Evolutionary conservation across 2,113 vertebrate species (phyloP), one percentile per base, ranked within the genome.

Genomic region (Silurus asotus): DNA sequence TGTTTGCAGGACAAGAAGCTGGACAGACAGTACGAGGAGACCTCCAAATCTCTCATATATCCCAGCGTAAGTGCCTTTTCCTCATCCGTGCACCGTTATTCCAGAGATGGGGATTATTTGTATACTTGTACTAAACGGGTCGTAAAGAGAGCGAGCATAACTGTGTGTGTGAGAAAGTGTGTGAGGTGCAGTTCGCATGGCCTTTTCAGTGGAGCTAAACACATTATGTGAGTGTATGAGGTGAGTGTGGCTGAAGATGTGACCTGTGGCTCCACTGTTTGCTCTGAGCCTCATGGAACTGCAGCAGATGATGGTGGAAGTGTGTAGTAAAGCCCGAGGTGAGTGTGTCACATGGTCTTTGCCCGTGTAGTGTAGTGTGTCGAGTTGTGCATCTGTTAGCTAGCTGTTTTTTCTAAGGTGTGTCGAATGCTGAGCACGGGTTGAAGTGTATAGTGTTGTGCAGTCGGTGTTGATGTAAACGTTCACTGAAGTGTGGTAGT

Each of bases 21-120:
- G 88, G 98, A 99, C 90, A 95, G 95, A 90, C 96, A 99, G 90
- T 99, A 97, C 0, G 97, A 98, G 90, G 96, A 98, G 91, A 96
- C 93, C 90, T 94, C 94, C 0, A 97, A 96, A 88, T 93, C 94
- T 37, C 92, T 97, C 15, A 97, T 95, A 83, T 95, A 93, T 84
- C 95, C 96, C 86, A 98, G 95, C 86, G 98, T 99, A 94, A 97
- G 98, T 97, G 83, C 23, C 25, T 72, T 19, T 59, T 15, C 25
- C 8, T 72, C 23, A 77, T 76, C 79, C 28, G 14, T 13, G 59
- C 58, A 51, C 9, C 62, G 48, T 81, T 74, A 70, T 48, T 48
- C 23, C 37, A 83, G 25, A 83, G 28, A 19, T 49, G 55, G 58
- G 55, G 56, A 49, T 74, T 8, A 84, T 83, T 81, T 78, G 65